Base-by-base conservation (phyloP, 1,140 invertebrate genomes). In the Phocides pigmalion region DNA sequence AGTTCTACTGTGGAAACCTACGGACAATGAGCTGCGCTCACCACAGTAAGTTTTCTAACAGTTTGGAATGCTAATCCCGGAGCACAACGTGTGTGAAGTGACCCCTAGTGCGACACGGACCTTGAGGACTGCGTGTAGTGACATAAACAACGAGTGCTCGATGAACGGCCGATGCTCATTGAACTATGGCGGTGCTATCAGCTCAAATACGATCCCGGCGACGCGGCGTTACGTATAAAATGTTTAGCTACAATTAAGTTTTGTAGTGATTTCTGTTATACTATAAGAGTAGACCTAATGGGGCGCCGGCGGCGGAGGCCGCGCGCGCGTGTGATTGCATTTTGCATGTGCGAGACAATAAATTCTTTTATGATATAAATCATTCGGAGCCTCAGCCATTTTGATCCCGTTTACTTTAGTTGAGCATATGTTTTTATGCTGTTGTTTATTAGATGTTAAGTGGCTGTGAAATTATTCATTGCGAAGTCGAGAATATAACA, bases 331-430 rank as follows among this genome's bases (percentile, higher is more conserved):
- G 74, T 74, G 66, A 70, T 76, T 80, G 76, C 80, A 76, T 84
- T 87, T 80, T 77, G 62, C 82, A 83, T 79, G 84, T 87, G 84
- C 84, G 88, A 89, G 88, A 90, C 87, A 90, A 89, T 90, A 90
- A 87, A 79, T 82, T 75, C 63, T 64, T 72, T 76, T 74, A 61
- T 17, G 16, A 61, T 67, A 59, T 49, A 64, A 25, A 66, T 32
- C 61, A 35, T 63, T 44, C 51, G 69, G 69, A 72, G 70, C 64
- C 69, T 62, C 68, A 61, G 53, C 61, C 56, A 67, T 54, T 68
- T 62, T 32, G 59, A 58, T 59, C 35, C 51, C 15, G 63, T 74
- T 70, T 76, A 74, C 64, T 62, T 59, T 53, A 63, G 58, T 70
- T 72, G 35, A 66, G 39, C 58, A 58, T 70, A 59, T 64, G 56